A percentile compares a stretch with the other conserved stretches of the same genome.
phyloP scores from a whole-genome alignment of 2,797 vertebrate genomes.

The Phylloscopus collybita region DNA sequence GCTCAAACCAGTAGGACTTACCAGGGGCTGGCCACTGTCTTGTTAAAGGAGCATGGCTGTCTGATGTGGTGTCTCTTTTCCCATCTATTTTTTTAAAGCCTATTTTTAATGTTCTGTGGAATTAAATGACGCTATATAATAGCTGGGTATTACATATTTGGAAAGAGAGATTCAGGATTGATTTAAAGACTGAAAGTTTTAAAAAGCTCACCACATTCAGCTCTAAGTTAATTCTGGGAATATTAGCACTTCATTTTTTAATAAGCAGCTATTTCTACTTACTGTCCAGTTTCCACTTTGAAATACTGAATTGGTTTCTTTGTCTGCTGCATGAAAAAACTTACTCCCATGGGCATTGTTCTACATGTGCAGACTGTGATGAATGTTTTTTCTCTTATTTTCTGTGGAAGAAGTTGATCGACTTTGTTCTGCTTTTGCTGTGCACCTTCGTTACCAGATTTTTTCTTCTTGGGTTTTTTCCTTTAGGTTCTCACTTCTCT shows the following conservation, averaged over 20 bases:
- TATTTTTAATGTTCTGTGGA: conserved; percentile 24
- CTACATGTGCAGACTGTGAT: background rate
- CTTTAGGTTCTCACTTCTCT: background rate
- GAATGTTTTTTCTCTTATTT: background rate
- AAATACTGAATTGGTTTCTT: conserved; percentile 52
- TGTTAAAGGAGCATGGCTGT: background rate
- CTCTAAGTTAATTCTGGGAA: conserved; percentile 43
- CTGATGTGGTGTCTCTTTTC: background rate
- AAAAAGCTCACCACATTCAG: conserved; percentile 46
- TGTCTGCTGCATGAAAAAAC: conserved; percentile 29
- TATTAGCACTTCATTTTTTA: conserved; percentile 65
- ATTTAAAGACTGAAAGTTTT: conserved; percentile 43
- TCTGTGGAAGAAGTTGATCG: background rate
- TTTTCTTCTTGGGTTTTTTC: background rate
- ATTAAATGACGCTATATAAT: background rate
- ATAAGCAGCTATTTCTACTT: conserved; percentile 55
- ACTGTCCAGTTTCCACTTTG: conserved; percentile 50
- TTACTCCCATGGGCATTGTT: conserved; percentile 16
- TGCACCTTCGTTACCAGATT: background rate
- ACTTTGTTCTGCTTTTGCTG: background rate
- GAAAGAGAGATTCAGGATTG: conserved; percentile 35
- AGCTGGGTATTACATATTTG: conserved; percentile 6
- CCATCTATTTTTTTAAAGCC: background rate
- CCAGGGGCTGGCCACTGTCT: background rate
- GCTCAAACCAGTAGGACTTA: background rate